Percentiles rank a stretch among this genome's conserved stretches.
Evolutionary conservation across 2,797 vertebrate genomes (phyloP).

Genomic region (Falco berigora): DNA sequence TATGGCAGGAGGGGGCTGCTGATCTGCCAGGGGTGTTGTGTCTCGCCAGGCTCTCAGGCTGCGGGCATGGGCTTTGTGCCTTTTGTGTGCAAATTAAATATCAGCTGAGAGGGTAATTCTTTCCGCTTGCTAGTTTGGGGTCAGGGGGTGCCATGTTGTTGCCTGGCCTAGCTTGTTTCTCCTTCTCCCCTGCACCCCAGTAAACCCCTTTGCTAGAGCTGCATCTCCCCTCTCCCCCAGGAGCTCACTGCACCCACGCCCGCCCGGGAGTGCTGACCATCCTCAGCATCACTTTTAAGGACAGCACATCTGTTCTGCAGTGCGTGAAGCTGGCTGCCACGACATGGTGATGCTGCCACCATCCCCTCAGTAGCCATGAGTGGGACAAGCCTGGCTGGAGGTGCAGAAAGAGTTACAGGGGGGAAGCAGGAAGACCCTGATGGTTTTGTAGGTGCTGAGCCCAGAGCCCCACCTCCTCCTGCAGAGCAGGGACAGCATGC

Average conservation of each 20-base stretch:
- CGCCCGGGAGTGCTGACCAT: fast-evolving
- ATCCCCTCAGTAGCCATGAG: not conserved
- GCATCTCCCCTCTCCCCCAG: not conserved
- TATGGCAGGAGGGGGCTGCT: not conserved
- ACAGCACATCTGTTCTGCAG: fast-evolving
- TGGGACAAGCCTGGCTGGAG: not conserved
- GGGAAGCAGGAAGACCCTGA: not conserved
- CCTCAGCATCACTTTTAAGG: not conserved
- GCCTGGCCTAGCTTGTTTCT: not conserved
- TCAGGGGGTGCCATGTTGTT: not conserved
- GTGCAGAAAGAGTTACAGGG: not conserved
- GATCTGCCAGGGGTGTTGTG: not conserved
- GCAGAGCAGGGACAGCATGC: fast-evolving
- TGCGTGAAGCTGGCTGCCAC: not conserved
- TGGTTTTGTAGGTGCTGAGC: not conserved
- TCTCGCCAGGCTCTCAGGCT: not conserved
- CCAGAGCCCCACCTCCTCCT: not conserved
- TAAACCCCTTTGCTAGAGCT: not conserved
- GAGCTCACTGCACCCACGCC: not conserved
- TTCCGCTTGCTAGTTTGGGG: not conserved
- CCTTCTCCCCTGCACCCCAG: not conserved
- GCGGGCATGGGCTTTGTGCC: not conserved
- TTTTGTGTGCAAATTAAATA: not conserved
- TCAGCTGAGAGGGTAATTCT: not conserved
- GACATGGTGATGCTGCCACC: fast-evolving